Base-by-base conservation (phyloP, 2,113 vertebrate genomes). In the Campylomormyrus numenius region DNA sequence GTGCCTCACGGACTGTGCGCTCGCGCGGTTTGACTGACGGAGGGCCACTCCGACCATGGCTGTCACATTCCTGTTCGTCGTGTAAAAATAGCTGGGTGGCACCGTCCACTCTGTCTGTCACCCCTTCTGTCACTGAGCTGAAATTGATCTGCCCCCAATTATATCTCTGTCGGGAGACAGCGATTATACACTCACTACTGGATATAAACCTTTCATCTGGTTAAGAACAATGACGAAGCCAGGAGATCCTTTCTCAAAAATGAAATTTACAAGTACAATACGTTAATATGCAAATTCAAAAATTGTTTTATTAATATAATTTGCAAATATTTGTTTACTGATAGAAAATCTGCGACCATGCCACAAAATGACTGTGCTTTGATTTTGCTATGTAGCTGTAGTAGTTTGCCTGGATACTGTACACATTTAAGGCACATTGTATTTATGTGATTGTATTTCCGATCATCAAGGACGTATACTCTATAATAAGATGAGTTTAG, bases 21-120 rank as follows among this genome's bases (percentile, higher is more conserved):
- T 56, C 42, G n/a, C n/a, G 49, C 62, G 48, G n/a, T 90, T 83
- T 85, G 87, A 91, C 88, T 92, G 90, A 90, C 21, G 91, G 89
- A 90, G 91, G 91, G 85, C 50, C 93, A 91, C 93, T 87, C 84
- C 92, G 93, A 94, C 94, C 93, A 89, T 48, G 89, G 92, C 91
- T 92, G 93, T 93, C 91, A 91, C 88, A 90, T 92, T 74, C 90
- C 89, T 92, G 89, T 90, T 92, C 91, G 91, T 88, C 88, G 89
- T 85, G 91, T 93, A 92, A 45, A 94, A 90, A 56, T 89, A 87
- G 90, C 87, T 83, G 91, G 89, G 93, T 77, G 92, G 89, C 88
- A 90, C 91, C 89, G 88, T 92, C 89, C 91, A 88, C 70, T 93
- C 93, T 94, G 93, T 93, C 90, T 42, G 85, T 90, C 74, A 24